Conservation (phyloP, 2,888 invertebrate genomes). For the Conomelus anceps region DNA sequence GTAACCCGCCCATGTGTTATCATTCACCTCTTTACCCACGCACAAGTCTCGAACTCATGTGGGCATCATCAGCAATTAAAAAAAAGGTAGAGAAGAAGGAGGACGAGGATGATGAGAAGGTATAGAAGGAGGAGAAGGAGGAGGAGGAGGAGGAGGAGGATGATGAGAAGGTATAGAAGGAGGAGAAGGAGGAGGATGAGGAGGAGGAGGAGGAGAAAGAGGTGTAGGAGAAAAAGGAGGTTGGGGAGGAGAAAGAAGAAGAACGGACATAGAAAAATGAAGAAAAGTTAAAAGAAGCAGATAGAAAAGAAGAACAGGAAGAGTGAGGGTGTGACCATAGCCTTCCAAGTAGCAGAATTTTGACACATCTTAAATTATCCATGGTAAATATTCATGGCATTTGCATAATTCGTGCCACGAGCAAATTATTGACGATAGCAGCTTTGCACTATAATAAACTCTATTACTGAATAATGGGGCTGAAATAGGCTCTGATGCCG, state of each 20-base stretch:
- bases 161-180: neutral
- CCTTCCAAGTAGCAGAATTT: neutral
- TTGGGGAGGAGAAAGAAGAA: neutral
- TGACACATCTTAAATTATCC: neutral
- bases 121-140: neutral
- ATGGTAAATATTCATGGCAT: neutral
- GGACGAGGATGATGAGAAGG: too few relatives aligned
- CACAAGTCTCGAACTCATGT: too few relatives aligned
- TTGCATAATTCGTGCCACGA: neutral
- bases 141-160: neutral
- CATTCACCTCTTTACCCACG: too few relatives aligned
- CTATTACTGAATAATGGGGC: neutral
- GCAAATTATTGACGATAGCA: neutral
- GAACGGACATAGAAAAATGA: neutral
- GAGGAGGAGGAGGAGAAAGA: neutral
- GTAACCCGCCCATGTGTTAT: too few relatives aligned
- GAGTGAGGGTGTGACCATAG: neutral
- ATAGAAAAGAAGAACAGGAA: neutral
- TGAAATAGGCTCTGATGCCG: neutral
- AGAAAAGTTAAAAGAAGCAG: neutral
- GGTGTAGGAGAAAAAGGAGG: neutral
- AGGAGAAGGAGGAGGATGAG: neutral
- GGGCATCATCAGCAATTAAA: too few relatives aligned
- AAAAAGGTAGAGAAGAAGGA: too few relatives aligned
- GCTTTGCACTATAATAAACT: neutral